These are phyloP conservation scores for Spodoptera littoralis DNA, from an alignment of 2,888 invertebrate species.

Conservation along the genomic window DNA sequence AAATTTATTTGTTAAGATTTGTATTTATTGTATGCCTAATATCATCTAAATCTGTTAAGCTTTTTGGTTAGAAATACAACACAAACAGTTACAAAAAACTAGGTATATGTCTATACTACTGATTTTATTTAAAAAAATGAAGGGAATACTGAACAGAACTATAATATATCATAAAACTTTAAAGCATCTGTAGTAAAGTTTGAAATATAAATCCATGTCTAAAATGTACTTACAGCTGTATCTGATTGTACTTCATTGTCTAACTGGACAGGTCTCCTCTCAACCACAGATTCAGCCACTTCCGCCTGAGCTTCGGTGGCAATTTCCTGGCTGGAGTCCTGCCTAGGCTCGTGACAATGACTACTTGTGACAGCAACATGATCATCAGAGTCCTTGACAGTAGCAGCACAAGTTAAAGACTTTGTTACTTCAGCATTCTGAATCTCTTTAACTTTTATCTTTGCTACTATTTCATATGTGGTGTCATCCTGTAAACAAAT, in stretches of 20 bases:
- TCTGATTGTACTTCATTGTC: conserved; percentile 80
- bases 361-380: conserved; percentile 64
- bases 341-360: conserved; percentile 65
- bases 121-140: too few species aligned
- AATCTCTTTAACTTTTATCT: conserved; percentile 68
- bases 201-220: background rate
- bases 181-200: background rate
- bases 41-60: too few species aligned
- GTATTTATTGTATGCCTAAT: too few species aligned
- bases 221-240: conserved; percentile 68
- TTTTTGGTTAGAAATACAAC: too few species aligned
- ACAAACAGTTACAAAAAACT: too few species aligned
- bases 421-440: conserved; percentile 64
- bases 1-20: too few species aligned
- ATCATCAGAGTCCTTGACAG: conserved; percentile 64
- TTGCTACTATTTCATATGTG: conserved; percentile 69
- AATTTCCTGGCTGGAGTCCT: conserved; percentile 10
- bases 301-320: conserved; percentile 19
- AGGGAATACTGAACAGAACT: too few species aligned
- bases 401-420: conserved; percentile 72
- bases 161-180: too few species aligned
- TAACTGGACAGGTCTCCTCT: conserved; percentile 70
- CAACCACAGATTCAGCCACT: conserved; percentile 51
- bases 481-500: conserved; percentile 66
- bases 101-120: too few species aligned